phyloP scores from a whole-genome alignment of 2,113 vertebrate species.

The Paradisaea rubra region DNA sequence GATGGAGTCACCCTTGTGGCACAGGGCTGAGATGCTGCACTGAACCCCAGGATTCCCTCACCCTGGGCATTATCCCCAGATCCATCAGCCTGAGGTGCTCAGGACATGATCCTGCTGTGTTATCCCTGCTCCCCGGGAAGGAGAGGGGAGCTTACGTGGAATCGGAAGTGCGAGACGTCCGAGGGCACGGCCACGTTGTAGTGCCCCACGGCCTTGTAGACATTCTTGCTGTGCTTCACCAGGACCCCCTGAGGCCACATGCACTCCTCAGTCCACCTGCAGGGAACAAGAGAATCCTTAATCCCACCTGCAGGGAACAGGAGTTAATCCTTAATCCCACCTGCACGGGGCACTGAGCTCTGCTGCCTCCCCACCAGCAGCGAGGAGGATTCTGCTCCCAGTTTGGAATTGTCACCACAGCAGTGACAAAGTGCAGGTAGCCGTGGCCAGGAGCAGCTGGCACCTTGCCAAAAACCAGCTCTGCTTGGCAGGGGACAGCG shows the following conservation, averaged over 20 bases:
- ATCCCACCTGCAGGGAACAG: conserved; percentile 75
- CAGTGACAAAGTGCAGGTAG: background rate
- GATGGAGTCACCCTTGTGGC: fast-evolving
- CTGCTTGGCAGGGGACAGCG: background rate
- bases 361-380: background rate
- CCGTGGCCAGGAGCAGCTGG: background rate
- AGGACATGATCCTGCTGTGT: fast-evolving
- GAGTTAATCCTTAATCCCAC: background rate
- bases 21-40: fast-evolving
- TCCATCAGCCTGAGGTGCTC: fast-evolving
- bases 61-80: background rate
- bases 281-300: background rate
- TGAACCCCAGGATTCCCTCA: fast-evolving
- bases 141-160: conserved; percentile 81
- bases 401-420: fast-evolving
- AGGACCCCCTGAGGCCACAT: conserved; percentile 97
- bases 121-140: fast-evolving
- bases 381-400: fast-evolving
- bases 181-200: conserved; percentile 97
- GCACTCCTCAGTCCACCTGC: conserved; percentile 96
- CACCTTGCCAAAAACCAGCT: background rate
- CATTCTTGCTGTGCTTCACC: conserved; percentile 97
- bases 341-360: background rate
- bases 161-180: conserved; percentile 95
- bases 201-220: conserved; percentile 98